phyloP scores from a whole-genome alignment of 2,888 invertebrate species.

The Cordilura impudica region DNA sequence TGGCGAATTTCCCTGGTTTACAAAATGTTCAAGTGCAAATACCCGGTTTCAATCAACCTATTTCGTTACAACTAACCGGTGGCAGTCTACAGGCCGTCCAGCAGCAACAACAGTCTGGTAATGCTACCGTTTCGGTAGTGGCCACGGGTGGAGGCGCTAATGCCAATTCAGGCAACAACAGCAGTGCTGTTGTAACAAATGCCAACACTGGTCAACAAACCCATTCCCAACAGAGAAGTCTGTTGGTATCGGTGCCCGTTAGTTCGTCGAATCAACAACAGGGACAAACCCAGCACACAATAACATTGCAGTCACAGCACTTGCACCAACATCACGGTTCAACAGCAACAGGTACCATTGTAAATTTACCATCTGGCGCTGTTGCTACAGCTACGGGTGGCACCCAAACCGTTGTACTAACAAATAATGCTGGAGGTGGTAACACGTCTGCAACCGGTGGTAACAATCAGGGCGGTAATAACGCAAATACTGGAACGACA shows the following conservation, averaged over 20 bases:
- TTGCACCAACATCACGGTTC: conserved; percentile 77
- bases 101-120: conserved; percentile 63
- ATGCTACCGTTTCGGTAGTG: conserved; percentile 62
- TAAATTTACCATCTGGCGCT: conserved; percentile 75
- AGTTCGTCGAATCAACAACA: conserved; percentile 73
- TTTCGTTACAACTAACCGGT: conserved; percentile 87
- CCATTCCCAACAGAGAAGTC: conserved; percentile 79
- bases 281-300: conserved; percentile 72
- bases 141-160: conserved; percentile 51
- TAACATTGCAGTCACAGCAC: conserved; percentile 72
- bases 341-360: conserved; percentile 77
- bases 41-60: conserved; percentile 90
- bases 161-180: conserved; percentile 55
- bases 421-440: conserved; percentile 67
- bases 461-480: conserved; percentile 26
- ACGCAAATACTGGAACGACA: conserved; percentile 71
- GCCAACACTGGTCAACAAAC: conserved; percentile 63
- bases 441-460: conserved; percentile 59
- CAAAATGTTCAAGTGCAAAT: conserved; percentile 89
- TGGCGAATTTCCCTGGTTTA: conserved; percentile 81
- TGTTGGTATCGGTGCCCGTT: conserved; percentile 84
- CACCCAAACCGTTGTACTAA: conserved; percentile 78
- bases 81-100: conserved; percentile 79
- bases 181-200: conserved; percentile 39
- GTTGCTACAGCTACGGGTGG: conserved; percentile 68